Evolutionary conservation across 2,797 vertebrate species (phyloP), one percentile per base, ranked within the genome.

Genomic region (Toxotes lorentzi): DNA sequence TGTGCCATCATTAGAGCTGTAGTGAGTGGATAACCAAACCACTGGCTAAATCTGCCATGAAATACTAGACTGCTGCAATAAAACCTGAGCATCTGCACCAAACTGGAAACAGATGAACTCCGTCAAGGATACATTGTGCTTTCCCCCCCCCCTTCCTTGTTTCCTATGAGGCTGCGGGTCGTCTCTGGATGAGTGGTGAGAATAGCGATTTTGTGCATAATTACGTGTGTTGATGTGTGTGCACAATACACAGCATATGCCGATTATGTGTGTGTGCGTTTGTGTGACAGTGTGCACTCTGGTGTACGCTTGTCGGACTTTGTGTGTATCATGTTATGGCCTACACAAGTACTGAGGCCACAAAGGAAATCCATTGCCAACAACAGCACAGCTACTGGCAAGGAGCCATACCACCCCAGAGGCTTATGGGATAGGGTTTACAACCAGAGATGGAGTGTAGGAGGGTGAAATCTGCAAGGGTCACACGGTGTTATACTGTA

Each of bases 81-180:
- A 95, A 95, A 95, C 81, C 80, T 86, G 91, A 94, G 94, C 94
- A 95, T 95, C 94, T 95, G 94, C 92, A 93, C 92, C 91, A 95
- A 95, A 96, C 93, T 95, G 92, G 90, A 95, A 95, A 90, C 95
- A 95, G 94, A 95, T 96, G 95, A 95, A 92, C 66, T 82, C 86
- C 77, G 88, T 92, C 89, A 94, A 92, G 93, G 92, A 94, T 92
- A 91, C 93, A 85, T 63, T 92, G 87, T 86, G 84, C 77, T 88
- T 64, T 84, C 85, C 87, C 70, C 85, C 86, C 76, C 58, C 47
- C 32, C 7, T 35, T 81, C 69, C 86, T 89, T 79, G 85, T 89
- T 90, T 92, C 90, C 86, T 93, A 81, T 76, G 63, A 85, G 87
- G 87, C 83, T 86, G 87, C 66, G 75, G 89, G 78, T 92, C 89